Evolutionary conservation across 2,888 invertebrate species (phyloP).

Genomic region (Tenodera sinensis): DNA sequence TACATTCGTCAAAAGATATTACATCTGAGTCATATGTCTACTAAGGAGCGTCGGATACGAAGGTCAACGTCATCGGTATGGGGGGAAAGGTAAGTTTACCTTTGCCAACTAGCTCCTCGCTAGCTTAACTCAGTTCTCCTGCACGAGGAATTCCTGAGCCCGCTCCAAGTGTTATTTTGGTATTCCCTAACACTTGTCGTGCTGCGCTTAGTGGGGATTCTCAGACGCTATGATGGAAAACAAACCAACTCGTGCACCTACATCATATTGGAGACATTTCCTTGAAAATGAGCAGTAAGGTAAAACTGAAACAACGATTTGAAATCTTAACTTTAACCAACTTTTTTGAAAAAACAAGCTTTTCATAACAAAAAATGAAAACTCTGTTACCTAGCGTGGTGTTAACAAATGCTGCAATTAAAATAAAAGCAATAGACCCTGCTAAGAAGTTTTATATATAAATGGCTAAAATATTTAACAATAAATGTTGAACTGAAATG

Average conservation of each 20-base stretch:
- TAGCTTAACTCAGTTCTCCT: not conserved
- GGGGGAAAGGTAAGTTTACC: not conserved
- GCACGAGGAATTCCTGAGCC: not conserved
- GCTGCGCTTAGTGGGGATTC: not conserved
- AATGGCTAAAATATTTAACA: too few relatives aligned
- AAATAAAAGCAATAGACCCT: too few relatives aligned
- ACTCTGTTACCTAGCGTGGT: too few relatives aligned
- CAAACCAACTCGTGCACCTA: not conserved
- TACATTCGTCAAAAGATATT: too few relatives aligned
- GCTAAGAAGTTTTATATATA: too few relatives aligned
- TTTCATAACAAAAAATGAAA: too few relatives aligned
- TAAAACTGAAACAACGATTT: too few relatives aligned
- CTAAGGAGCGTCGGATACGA: not conserved
- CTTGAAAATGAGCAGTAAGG: too few relatives aligned
- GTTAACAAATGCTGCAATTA: too few relatives aligned
- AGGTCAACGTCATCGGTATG: not conserved
- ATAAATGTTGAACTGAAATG: too few relatives aligned
- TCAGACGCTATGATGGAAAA: not conserved
- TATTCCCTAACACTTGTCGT: not conserved
- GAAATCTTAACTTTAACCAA: too few relatives aligned
- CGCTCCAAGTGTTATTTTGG: conserved; percentile 6
- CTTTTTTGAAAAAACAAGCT: too few relatives aligned
- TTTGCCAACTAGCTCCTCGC: not conserved
- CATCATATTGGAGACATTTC: not conserved
- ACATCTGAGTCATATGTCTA: not conserved